Conservation (phyloP, 2,888 invertebrate species). For the Caenorhabditis sp. region DNA sequence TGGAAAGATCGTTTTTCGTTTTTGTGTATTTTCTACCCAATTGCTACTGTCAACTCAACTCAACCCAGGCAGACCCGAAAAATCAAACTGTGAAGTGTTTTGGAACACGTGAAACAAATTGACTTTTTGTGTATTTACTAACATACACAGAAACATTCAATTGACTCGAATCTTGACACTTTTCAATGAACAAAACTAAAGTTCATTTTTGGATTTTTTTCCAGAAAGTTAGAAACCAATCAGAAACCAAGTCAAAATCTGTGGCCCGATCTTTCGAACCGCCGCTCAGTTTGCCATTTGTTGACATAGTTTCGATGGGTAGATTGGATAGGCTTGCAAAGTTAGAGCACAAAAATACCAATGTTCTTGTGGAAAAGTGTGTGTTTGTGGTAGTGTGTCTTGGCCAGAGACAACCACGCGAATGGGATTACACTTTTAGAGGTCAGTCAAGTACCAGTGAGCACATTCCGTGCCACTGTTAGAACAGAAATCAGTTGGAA, state of each 20-base stretch:
- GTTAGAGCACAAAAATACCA: slow-evolving; percentile 26
- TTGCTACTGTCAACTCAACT: too few species aligned
- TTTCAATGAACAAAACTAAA: neutral
- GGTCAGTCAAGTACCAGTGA: slow-evolving; percentile 52
- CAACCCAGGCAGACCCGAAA: too few species aligned
- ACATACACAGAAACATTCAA: slow-evolving; percentile 7
- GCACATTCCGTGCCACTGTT: slow-evolving; percentile 17
- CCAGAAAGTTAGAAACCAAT: too few species aligned
- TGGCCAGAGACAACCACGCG: slow-evolving; percentile 3
- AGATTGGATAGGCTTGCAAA: slow-evolving; percentile 20
- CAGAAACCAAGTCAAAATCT: too few species aligned
- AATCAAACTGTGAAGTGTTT: slow-evolving; percentile 22
- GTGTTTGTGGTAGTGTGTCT: slow-evolving; percentile 31
- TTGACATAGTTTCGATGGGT: too few species aligned
- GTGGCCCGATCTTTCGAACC: too few species aligned
- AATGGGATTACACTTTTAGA: slow-evolving; percentile 35
- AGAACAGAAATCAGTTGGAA: neutral
- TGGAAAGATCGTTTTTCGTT: slow-evolving; percentile 25
- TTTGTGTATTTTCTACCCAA: neutral
- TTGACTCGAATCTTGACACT: neutral
- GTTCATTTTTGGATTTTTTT: neutral
- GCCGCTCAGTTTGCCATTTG: too few species aligned
- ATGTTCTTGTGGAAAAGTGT: slow-evolving; percentile 21
- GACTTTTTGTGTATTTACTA: too few species aligned
- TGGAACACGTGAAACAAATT: slow-evolving; percentile 17